Percentiles rank a stretch among this genome's conserved stretches.
These are phyloP conservation scores for Drosophila meridiana DNA, from an alignment of 2,888 invertebrate genomes.

Conservation along the genomic window DNA sequence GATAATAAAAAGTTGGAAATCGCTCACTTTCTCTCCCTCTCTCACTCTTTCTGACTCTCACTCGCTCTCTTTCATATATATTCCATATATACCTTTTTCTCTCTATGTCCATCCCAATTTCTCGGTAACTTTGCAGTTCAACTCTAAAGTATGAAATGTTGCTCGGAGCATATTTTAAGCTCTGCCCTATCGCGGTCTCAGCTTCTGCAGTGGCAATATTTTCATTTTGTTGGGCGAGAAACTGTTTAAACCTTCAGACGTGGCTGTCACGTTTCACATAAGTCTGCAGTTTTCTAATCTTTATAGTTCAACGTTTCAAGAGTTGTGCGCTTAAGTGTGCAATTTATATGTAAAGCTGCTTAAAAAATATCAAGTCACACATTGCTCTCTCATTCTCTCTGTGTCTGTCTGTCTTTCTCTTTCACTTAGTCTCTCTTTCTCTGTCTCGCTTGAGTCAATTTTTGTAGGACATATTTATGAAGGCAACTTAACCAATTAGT, in stretches of 20 bases:
- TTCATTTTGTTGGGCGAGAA: constrained; percentile 1
- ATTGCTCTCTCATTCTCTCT: constrained; percentile 40
- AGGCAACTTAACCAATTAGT: constrained; percentile 72
- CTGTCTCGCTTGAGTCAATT: constrained; percentile 66
- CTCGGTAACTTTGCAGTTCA: neutral
- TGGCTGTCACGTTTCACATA: constrained; percentile 54
- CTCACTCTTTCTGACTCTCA: neutral
- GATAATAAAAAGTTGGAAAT: neutral
- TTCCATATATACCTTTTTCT: neutral
- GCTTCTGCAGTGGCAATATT: neutral
- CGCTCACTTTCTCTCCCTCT: neutral
- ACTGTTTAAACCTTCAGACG: constrained; percentile 43
- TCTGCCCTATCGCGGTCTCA: constrained; percentile 16
- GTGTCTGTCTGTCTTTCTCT: constrained; percentile 22
- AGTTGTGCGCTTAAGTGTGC: constrained; percentile 70
- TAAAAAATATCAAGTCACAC: constrained; percentile 50
- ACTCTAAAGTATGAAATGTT: neutral
- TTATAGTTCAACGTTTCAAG: constrained; percentile 71
- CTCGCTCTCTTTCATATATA: neutral
- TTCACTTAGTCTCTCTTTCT: neutral
- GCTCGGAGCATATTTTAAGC: constrained; percentile 43
- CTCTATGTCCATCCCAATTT: too few species aligned
- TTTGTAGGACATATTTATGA: constrained; percentile 71
- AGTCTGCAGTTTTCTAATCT: constrained; percentile 73
- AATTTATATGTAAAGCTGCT: constrained; percentile 80